phyloP scores from a whole-genome alignment of 2,797 vertebrate genomes.

The Rhinichthys osculus region DNA sequence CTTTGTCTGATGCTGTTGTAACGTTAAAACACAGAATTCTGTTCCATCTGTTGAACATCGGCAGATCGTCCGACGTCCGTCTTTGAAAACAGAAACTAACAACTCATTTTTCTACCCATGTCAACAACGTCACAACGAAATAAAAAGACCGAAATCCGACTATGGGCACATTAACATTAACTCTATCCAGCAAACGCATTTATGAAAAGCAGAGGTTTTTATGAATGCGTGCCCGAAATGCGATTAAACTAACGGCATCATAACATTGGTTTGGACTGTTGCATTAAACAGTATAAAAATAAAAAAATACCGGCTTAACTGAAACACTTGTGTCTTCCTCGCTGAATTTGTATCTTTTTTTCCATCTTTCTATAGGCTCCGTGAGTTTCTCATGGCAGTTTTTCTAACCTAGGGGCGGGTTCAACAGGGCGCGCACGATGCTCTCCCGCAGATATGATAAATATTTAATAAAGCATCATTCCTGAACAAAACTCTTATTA shows the following conservation, averaged over 20 bases:
- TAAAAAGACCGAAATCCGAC: background rate
- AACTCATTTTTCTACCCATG: background rate
- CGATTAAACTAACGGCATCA: background rate
- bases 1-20: background rate
- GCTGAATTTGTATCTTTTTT: constrained; percentile 6
- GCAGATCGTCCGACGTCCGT: background rate
- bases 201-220: background rate
- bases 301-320: background rate
- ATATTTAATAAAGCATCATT: constrained; percentile 46
- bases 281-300: background rate
- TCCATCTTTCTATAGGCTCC: background rate
- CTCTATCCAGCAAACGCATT: background rate
- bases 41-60: background rate
- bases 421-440: constrained; percentile 43
- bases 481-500: constrained; percentile 15
- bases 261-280: background rate
- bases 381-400: constrained; percentile 28
- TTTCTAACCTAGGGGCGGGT: constrained; percentile 26
- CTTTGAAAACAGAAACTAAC: background rate
- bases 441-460: constrained; percentile 44
- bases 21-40: background rate
- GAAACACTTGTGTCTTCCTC: background rate
- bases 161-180: too few relatives aligned
- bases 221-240: background rate
- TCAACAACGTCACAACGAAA: background rate